Conservation (phyloP, 2,797 vertebrate species). For the Xiphophorus birchmanni region DNA sequence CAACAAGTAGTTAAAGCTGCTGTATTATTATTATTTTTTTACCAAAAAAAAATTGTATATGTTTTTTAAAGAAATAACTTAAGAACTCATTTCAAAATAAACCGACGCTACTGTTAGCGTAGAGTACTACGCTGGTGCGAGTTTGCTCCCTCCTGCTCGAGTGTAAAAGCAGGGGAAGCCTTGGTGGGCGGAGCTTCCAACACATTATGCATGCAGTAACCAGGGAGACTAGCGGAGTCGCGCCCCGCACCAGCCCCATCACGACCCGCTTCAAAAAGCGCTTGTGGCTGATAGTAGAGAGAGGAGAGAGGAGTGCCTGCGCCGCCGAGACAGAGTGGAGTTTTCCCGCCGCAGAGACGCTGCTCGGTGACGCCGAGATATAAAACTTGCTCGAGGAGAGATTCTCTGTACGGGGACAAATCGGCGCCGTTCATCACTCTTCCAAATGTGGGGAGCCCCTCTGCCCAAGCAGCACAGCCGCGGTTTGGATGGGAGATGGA, state of each 20-base stretch:
- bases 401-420: slow-evolving; percentile 29
- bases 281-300: slow-evolving; percentile 31
- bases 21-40: neutral
- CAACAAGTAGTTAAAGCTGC: neutral
- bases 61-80: neutral
- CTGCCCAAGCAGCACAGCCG: slow-evolving; percentile 75
- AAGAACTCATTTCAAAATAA: slow-evolving; percentile 14
- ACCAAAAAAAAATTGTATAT: neutral
- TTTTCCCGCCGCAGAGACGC: slow-evolving; percentile 1
- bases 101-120: slow-evolving; percentile 16
- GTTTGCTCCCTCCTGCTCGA: slow-evolving; percentile 5
- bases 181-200: slow-evolving; percentile 41
- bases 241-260: slow-evolving; percentile 61
- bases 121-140: slow-evolving; percentile 34
- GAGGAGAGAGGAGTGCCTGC: slow-evolving; percentile 17
- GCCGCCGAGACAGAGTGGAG: slow-evolving; percentile 14
- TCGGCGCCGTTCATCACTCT: slow-evolving; percentile 14
- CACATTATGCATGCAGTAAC: slow-evolving; percentile 74
- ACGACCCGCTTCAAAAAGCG: slow-evolving; percentile 71
- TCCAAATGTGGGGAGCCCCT: slow-evolving; percentile 82
- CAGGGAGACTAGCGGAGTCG: slow-evolving; percentile 70
- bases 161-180: slow-evolving; percentile 68
- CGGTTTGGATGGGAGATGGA: slow-evolving; percentile 80
- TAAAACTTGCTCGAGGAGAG: slow-evolving; percentile 16
- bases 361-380: neutral